Conservation (phyloP, 2,888 invertebrate genomes). For the Mechanitis messenoides region DNA sequence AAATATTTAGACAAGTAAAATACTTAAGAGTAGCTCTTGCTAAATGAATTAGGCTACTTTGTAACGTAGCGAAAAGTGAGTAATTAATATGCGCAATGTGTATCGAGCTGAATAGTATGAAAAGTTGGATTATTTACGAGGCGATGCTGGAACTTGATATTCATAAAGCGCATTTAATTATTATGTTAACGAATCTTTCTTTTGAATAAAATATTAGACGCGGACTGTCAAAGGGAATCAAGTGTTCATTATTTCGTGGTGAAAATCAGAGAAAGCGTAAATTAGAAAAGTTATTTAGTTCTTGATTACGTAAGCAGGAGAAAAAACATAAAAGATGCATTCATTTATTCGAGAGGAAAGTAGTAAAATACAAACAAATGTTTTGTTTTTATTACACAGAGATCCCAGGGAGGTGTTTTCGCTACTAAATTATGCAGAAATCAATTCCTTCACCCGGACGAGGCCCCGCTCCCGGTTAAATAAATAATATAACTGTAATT, state of each 20-base stretch:
- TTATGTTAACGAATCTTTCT: constrained; percentile 73
- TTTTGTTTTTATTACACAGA: constrained; percentile 69
- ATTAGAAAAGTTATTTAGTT: constrained; percentile 41
- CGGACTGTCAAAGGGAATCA: constrained; percentile 67
- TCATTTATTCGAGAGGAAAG: constrained; percentile 59
- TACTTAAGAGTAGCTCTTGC: constrained; percentile 14
- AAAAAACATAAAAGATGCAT: constrained; percentile 37
- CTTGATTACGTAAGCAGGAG: constrained; percentile 41
- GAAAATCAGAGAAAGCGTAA: constrained; percentile 34
- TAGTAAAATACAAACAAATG: constrained; percentile 71
- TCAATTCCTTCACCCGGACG: constrained; percentile 71
- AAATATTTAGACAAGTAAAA: constrained; percentile 7
- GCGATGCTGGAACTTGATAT: constrained; percentile 70
- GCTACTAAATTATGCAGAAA: constrained; percentile 74
- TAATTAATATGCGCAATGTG: constrained; percentile 68
- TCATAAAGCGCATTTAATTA: constrained; percentile 75
- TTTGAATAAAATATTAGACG: constrained; percentile 73
- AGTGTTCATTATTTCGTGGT: constrained; percentile 51
- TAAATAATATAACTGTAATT: constrained; percentile 74
- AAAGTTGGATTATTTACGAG: constrained; percentile 66
- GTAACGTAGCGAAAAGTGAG: constrained; percentile 25
- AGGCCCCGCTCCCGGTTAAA: constrained; percentile 60
- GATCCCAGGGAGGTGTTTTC: constrained; percentile 67
- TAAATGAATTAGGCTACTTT: constrained; percentile 30
- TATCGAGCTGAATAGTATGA: constrained; percentile 64